A percentile compares a stretch with the other conserved stretches of the same genome.
These are phyloP conservation scores for Ifrita kowaldi DNA, from an alignment of 2,113 vertebrate genomes.

Conservation along the genomic window DNA sequence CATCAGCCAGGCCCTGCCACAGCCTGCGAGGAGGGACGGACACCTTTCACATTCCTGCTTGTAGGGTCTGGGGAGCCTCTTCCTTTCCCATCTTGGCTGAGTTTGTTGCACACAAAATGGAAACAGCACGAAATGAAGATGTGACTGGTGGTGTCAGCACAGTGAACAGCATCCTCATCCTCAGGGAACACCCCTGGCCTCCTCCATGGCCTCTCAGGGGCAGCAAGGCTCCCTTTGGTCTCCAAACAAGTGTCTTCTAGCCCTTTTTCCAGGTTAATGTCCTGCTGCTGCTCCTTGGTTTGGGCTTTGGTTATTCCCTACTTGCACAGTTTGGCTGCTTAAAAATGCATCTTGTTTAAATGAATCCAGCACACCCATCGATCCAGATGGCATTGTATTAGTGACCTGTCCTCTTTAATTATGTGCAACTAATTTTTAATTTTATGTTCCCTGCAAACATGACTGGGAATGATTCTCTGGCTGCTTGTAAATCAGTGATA, in stretches of 20 bases:
- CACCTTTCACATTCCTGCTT: background rate
- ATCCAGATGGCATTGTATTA: constrained; percentile 22
- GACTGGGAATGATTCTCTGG: constrained; percentile 15
- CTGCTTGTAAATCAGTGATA: constrained; percentile 28
- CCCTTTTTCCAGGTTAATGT: background rate
- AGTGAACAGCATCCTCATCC: fast-evolving
- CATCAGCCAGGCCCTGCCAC: background rate
- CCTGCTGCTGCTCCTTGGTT: background rate
- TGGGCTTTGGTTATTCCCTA: background rate
- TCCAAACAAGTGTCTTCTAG: background rate
- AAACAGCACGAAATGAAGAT: background rate
- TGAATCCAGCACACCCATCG: background rate
- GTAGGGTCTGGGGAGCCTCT: background rate
- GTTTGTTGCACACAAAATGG: background rate
- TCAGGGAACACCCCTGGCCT: background rate
- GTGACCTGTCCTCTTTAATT: constrained; percentile 54
- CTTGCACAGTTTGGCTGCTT: background rate
- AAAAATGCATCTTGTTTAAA: background rate
- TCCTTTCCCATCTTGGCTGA: background rate
- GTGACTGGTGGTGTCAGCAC: fast-evolving
- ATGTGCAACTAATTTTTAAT: constrained; percentile 33
- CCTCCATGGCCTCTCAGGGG: fast-evolving
- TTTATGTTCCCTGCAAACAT: constrained; percentile 5
- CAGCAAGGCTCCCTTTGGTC: background rate
- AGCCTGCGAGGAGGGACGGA: background rate